A percentile compares a stretch with the other conserved stretches of the same genome.
Evolutionary conservation across 2,113 vertebrate genomes (phyloP).

Genomic region (Macroglossus sobrinus): DNA sequence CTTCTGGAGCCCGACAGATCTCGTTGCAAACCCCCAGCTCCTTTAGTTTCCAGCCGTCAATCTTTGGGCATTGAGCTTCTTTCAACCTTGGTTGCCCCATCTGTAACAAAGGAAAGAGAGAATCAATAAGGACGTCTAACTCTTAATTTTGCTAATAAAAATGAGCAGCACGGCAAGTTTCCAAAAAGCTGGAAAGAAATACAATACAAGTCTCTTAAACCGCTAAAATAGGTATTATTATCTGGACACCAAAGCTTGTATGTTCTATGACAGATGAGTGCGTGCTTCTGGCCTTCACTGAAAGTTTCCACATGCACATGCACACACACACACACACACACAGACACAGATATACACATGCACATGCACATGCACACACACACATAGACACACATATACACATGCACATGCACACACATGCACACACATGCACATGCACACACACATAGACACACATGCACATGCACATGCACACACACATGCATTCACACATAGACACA

Average conservation of each 20-base stretch:
- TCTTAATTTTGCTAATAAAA: neutral
- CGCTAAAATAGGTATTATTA: neutral
- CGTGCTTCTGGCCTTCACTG: neutral
- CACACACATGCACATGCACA: fast-evolving
- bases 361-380: too few relatives aligned
- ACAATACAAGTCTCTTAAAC: neutral
- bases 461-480: fast-evolving
- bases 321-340: fast-evolving
- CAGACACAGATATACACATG: too few relatives aligned
- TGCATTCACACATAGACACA: too few relatives aligned
- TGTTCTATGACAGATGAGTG: neutral
- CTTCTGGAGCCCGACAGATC: neutral
- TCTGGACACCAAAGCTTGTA: neutral
- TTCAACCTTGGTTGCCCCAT: neutral
- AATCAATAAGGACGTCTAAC: neutral
- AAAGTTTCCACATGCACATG: neutral
- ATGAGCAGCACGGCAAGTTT: neutral
- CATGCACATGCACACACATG: neutral
- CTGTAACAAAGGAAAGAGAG: neutral
- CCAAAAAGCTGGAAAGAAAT: neutral
- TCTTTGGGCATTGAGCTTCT: neutral
- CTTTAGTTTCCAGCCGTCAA: neutral
- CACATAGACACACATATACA: neutral
- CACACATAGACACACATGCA: too few relatives aligned
- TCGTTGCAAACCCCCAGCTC: neutral